Base-by-base conservation (phyloP, 2,113 vertebrate genomes). In the Thoracochromis brauschi region DNA sequence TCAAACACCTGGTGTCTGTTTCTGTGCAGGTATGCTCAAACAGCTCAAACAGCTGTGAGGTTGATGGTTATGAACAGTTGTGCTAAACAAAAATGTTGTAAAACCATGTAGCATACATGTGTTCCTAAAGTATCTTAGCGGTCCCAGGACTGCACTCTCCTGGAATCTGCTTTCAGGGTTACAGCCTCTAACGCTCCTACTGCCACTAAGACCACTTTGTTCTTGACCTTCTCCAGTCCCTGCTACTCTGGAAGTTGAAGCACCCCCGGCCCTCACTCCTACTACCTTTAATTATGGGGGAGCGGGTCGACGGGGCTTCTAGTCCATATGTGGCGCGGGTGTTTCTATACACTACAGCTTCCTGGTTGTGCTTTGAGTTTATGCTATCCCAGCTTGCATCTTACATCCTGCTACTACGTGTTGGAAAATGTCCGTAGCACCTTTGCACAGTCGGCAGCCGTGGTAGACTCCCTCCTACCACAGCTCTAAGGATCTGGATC, bases 241-340 rank as follows among this genome's bases (percentile, higher is more conserved):
- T 54, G 53, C 1, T 54, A 54, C 53, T 24, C 53, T 54, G 53
- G 53, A 54, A 24, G n/a, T 12, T 54, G 1, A 54, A 54, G 2
- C 0, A 54, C n/a, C 21, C 10, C 53, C 1, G 11, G 0, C 21
- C 53, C 53, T 24, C 3, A 55, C 0, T 0, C 21, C 53, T 55
- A 24, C 2, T 55, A 24, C 53, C 21, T 24, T 24, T 24, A 3
- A 24, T 24, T 24, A 24, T 24, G 21, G 21, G 21, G 21, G 21
- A 24, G 21, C 21, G 21, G 53, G 53, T 55, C 2, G 11, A 24
- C 3, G n/a, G 51, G 5, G 10, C 21, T 55, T 55, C 53, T 8
- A 55, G 21, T 24, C 6, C 6, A 55, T 24, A 7, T 55, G 53
- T 55, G 54, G 54, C 11, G 1, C 1, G 4, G 54, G 2, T 13